Evolutionary conservation across 2,888 invertebrate genomes (phyloP).

Genomic region (Drosophila subquinaria): DNA sequence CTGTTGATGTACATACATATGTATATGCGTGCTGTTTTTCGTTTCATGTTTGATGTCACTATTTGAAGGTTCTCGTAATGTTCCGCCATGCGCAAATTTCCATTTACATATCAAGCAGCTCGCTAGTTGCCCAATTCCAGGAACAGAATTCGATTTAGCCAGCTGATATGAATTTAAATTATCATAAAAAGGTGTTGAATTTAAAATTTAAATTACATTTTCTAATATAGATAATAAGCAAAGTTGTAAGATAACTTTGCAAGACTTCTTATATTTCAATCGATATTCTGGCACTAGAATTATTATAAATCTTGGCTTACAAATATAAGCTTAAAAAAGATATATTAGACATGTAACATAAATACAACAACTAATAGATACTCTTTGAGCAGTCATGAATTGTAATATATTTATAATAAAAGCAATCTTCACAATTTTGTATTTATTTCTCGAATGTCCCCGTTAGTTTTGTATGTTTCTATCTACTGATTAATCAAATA

Average conservation of each 20-base stretch:
- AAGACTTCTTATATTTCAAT: neutral
- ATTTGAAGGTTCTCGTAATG: constrained; percentile 50
- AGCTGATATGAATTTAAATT: constrained; percentile 23
- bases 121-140: constrained; percentile 24
- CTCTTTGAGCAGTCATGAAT: too few species aligned
- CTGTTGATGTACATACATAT: neutral
- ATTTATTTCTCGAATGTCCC: neutral
- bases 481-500: neutral
- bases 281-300: neutral
- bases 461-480: neutral
- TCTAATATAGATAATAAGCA: neutral
- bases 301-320: neutral
- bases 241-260: neutral
- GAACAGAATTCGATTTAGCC: constrained; percentile 53
- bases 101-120: constrained; percentile 72
- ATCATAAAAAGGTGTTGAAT: neutral
- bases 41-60: constrained; percentile 53
- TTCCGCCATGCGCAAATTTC: constrained; percentile 57
- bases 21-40: constrained; percentile 17
- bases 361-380: too few species aligned
- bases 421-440: neutral
- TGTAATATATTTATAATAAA: too few species aligned
- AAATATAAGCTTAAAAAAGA: neutral
- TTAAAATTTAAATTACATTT: constrained; percentile 11
- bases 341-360: too few species aligned